These are phyloP conservation scores for Andricus grossulariae DNA, from an alignment of 1,140 invertebrate species.

Conservation along the genomic window DNA sequence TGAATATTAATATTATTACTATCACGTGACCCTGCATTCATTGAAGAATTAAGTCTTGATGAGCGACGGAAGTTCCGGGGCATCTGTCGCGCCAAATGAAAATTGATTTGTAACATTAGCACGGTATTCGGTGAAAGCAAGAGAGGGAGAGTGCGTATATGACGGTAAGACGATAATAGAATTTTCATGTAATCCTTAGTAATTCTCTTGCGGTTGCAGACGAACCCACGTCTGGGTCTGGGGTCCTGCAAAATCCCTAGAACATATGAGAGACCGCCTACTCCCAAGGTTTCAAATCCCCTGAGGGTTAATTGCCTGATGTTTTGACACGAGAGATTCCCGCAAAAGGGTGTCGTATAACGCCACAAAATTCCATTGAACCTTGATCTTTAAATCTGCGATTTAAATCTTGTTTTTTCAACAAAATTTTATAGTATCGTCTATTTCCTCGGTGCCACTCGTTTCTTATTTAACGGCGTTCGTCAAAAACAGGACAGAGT, in stretches of 20 bases:
- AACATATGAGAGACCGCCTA: constrained; percentile 56
- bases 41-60: background rate
- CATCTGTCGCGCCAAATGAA: constrained; percentile 37
- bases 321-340: constrained; percentile 70
- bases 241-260: constrained; percentile 43
- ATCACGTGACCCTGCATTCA: constrained; percentile 14
- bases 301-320: constrained; percentile 73
- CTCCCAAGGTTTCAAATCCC: constrained; percentile 66
- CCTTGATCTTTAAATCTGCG: constrained; percentile 35
- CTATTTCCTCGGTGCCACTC: too few species aligned
- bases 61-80: constrained; percentile 8
- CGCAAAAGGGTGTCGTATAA: constrained; percentile 54
- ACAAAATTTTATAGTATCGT: background rate
- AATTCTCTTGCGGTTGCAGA: constrained; percentile 70
- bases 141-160: constrained; percentile 36
- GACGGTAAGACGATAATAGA: constrained; percentile 73
- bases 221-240: constrained; percentile 50
- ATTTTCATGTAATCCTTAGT: constrained; percentile 76
- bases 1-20: constrained; percentile 13
- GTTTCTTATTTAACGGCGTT: too few species aligned
- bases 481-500: too few species aligned
- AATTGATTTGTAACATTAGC: constrained; percentile 58
- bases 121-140: constrained; percentile 39
- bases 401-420: too few species aligned
- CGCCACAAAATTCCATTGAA: constrained; percentile 43